Evolutionary conservation across 2,113 vertebrate species (phyloP), one percentile per base, ranked within the genome.

Genomic region (Amazona vittata): DNA sequence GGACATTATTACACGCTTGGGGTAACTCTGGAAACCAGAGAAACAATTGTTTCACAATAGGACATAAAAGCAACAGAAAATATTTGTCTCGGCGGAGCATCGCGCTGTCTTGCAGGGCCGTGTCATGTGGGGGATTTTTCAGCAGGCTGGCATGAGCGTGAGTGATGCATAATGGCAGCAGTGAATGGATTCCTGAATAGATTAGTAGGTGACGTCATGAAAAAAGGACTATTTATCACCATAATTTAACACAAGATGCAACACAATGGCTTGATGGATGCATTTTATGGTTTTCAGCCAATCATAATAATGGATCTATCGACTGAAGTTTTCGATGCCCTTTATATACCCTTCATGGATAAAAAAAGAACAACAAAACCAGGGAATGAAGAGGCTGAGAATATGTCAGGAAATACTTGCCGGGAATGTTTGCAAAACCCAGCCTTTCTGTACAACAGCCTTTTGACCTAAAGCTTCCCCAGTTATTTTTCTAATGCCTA

Each of bases 261-360:
- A 95, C 96, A 97, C 95, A 97, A 90, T 96, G 96, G 60, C 96
- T 98, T 98, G 98, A 98, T 98, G 98, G 96, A 98, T 98, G 97
- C 97, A 94, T 98, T 98, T 98, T 98, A 98, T 97, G 97, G 97
- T 98, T 98, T 98, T 96, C 97, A 98, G 98, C 97, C 98, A 98
- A 98, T 98, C 98, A 98, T 97, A 98, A 98, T 98, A 98, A 98
- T 98, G 97, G 98, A 96, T 96, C 97, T 98, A 98, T 98, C 98
- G 98, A 98, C 98, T 98, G 94, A 97, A 98, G 96, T 98, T 98
- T 97, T 96, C 97, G 97, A 96, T 97, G 97, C 97, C 98, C 97
- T 98, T 97, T 98, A 93, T 81, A 89, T 96, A 98, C 97, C 97
- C 97, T 98, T 98, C 87, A 89, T 96, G 93, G 95, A 93, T 96